A percentile compares a stretch with the other conserved stretches of the same genome.
These are phyloP conservation scores for Cosmopolites sordidus DNA, from an alignment of 2,888 invertebrate genomes.

Conservation along the genomic window DNA sequence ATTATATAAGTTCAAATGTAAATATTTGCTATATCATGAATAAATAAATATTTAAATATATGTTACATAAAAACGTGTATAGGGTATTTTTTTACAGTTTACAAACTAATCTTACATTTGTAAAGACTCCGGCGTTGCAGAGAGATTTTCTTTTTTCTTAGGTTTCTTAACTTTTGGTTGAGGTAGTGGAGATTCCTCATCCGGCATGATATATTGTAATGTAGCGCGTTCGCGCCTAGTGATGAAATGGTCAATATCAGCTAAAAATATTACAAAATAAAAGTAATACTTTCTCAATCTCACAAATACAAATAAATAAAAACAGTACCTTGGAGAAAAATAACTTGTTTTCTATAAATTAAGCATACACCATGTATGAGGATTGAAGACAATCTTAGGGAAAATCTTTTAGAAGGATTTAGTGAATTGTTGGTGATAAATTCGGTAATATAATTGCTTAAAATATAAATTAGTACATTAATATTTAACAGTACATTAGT, in stretches of 20 bases:
- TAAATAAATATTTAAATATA: too few species aligned
- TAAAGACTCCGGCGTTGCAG: slow-evolving; percentile 8
- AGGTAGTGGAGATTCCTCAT: neutral
- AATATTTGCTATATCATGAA: too few species aligned
- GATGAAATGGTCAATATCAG: neutral
- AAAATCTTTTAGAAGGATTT: slow-evolving; percentile 14
- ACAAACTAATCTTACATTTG: too few species aligned
- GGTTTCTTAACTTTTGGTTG: slow-evolving; percentile 1
- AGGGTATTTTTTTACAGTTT: too few species aligned
- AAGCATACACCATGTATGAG: slow-evolving; percentile 8
- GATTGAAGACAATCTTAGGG: slow-evolving; percentile 16
- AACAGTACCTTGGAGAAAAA: slow-evolving; percentile 8
- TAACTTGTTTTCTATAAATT: slow-evolving; percentile 11
- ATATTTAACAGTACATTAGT: neutral
- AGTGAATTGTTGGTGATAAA: slow-evolving; percentile 15
- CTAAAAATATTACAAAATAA: slow-evolving; percentile 1
- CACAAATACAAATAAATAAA: neutral
- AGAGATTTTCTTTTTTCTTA: neutral
- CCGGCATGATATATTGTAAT: neutral
- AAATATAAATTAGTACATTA: too few species aligned
- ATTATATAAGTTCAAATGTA: too few species aligned
- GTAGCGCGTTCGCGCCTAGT: neutral
- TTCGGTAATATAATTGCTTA: slow-evolving; percentile 4
- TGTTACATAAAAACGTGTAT: too few species aligned
- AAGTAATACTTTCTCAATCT: too few species aligned